These are phyloP conservation scores for Patella pellucida DNA, from an alignment of 2,888 invertebrate species.

Conservation along the genomic window DNA sequence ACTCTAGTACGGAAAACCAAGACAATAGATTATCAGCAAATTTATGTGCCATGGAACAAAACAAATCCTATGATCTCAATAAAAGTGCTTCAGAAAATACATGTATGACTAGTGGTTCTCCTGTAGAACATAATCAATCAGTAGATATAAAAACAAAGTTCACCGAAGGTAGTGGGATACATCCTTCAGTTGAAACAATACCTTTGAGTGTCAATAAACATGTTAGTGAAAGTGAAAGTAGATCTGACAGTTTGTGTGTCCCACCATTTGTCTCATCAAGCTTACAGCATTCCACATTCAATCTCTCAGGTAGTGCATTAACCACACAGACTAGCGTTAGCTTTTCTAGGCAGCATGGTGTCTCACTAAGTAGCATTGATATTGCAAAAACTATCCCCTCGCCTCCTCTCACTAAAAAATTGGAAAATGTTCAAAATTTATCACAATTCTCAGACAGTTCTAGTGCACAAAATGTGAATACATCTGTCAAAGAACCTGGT, in stretches of 20 bases:
- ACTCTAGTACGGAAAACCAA: conserved; percentile 1
- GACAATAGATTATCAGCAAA: conserved; percentile 2
- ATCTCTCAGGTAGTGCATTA: conserved; percentile 7
- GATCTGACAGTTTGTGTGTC: not conserved
- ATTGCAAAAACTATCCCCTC: not conserved
- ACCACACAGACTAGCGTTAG: conserved; percentile 10
- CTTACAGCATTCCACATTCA: conserved; percentile 1
- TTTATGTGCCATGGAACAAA: conserved; percentile 21
- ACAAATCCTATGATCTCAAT: conserved; percentile 24
- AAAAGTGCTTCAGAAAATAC: conserved; percentile 21
- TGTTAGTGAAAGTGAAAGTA: too few species aligned
- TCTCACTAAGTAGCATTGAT: not conserved
- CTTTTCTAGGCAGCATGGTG: conserved; percentile 6
- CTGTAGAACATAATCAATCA: too few species aligned
- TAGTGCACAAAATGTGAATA: not conserved
- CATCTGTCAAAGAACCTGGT: not conserved
- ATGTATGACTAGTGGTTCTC: not conserved
- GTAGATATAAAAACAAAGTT: too few species aligned
- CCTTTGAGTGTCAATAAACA: too few species aligned
- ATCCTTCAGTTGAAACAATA: too few species aligned
- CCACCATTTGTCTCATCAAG: conserved; percentile 3
- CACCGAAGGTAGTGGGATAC: too few species aligned
- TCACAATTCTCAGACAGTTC: not conserved
- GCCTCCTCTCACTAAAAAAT: not conserved
- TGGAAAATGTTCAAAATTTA: conserved; percentile 4